These are phyloP conservation scores for Hyphantria cunea DNA, from an alignment of 1,140 invertebrate genomes.

Conservation along the genomic window DNA sequence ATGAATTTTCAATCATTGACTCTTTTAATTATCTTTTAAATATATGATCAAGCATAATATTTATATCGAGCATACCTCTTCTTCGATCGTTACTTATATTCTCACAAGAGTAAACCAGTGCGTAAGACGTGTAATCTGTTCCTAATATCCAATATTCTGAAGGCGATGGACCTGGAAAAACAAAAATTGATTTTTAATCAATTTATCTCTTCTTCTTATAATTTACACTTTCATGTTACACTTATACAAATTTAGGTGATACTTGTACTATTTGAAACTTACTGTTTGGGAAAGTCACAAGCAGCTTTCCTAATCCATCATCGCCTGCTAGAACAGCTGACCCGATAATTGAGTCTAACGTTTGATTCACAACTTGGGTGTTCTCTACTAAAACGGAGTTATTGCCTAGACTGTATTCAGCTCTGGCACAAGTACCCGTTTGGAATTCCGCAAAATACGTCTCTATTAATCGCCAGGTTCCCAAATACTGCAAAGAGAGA, in stretches of 20 bases:
- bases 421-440: slow-evolving; percentile 51
- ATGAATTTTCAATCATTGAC: too few relatives aligned
- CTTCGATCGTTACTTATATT: slow-evolving; percentile 34
- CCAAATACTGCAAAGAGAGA: slow-evolving; percentile 47
- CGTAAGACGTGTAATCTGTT: slow-evolving; percentile 55
- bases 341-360: slow-evolving; percentile 44
- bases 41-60: neutral
- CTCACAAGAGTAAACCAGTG: slow-evolving; percentile 51
- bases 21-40: too few relatives aligned
- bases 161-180: slow-evolving; percentile 8
- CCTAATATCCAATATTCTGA: slow-evolving; percentile 48
- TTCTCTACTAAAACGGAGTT: slow-evolving; percentile 48
- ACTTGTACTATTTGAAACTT: neutral
- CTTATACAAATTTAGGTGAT: too few relatives aligned
- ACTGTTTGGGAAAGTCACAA: slow-evolving; percentile 52
- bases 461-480: slow-evolving; percentile 57
- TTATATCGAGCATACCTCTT: slow-evolving; percentile 39
- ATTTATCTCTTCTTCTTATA: too few relatives aligned
- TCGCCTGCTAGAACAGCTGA: slow-evolving; percentile 39
- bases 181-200: too few relatives aligned
- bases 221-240: too few relatives aligned
- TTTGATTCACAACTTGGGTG: slow-evolving; percentile 52
- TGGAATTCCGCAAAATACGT: slow-evolving; percentile 57
- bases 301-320: slow-evolving; percentile 51
- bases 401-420: slow-evolving; percentile 42